Evolutionary conservation across 2,888 invertebrate species (phyloP), one percentile per base, ranked within the genome.

Genomic region (Tinea pellionella): DNA sequence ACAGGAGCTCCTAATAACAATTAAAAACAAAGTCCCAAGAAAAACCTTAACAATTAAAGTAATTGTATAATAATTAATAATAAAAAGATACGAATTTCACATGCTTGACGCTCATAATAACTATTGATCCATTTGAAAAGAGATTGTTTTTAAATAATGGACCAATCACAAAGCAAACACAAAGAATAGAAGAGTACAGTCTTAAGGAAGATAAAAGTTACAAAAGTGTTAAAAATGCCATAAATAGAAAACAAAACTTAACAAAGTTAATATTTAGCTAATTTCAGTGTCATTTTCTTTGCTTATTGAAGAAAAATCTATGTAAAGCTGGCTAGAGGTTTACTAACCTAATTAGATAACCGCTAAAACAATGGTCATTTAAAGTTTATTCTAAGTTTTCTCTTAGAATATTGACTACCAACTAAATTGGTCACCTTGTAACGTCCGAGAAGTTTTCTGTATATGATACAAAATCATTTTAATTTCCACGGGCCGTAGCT

Each of bases 211-310:
- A 69, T 32, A 32, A 32, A 29, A 57, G 55, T 32, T 69, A 67
- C 65, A 69, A 60, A 69, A 66, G 69, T 69, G 32, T 30, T 57
- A 66, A 69, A 77, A 75, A 76, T 75, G 73, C 74, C 69, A 68
- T 69, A 68, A 63, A 67, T 62, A 65, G 61, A 66, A 66, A 63
- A 60, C 30, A 51, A 66, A 69, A 66, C 66, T 67, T 66, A 68
- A 61, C 66, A 60, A 65, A 63, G 62, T 63, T 64, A 61, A 59
- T 62, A 53, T 61, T 63, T 62, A 65, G 24, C 9, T 19, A 19
- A 53, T 18, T 24, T 24, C 53, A 53, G 2, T 24, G 53, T 53
- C 53, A 53, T 24, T 53, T 18, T 24, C 53, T 19, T 53, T 53
- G 53, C 53, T 53, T 53, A 4, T 15, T 11, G 4, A 41, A 41